A percentile compares a stretch with the other conserved stretches of the same genome.
These are phyloP conservation scores for Loripinus fragilis DNA, from an alignment of 2,888 invertebrate species.

Conservation along the genomic window DNA sequence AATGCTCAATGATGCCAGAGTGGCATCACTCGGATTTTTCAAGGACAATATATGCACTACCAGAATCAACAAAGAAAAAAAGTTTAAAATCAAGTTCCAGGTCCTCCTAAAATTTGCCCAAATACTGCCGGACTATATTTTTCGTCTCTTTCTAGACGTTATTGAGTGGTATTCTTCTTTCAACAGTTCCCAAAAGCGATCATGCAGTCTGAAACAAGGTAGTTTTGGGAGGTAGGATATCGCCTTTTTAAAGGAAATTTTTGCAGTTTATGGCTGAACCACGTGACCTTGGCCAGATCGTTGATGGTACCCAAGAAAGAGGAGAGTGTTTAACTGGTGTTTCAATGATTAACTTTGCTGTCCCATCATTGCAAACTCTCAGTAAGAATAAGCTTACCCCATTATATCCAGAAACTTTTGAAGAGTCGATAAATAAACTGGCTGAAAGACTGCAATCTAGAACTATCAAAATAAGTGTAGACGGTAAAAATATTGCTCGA, in stretches of 20 bases:
- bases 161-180: slow-evolving; percentile 24
- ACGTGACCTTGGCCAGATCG: slow-evolving; percentile 20
- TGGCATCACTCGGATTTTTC: too few species aligned
- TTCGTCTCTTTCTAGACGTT: slow-evolving; percentile 19
- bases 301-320: background rate
- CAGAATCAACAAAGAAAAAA: too few species aligned
- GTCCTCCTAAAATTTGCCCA: too few species aligned
- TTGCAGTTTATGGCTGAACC: slow-evolving; percentile 21
- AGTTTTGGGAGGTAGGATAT: too few species aligned
- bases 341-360: slow-evolving; percentile 28
- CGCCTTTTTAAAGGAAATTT: slow-evolving; percentile 25
- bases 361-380: slow-evolving; percentile 1
- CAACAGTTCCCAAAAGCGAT: slow-evolving; percentile 17
- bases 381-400: background rate
- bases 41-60: too few species aligned
- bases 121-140: too few species aligned
- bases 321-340: background rate
- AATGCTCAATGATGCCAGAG: too few species aligned
- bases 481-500: slow-evolving; percentile 25
- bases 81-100: too few species aligned
- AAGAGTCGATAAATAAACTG: background rate
- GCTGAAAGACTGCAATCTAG: background rate
- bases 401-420: slow-evolving; percentile 8
- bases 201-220: slow-evolving; percentile 11
- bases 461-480: slow-evolving; percentile 15